Evolutionary conservation across 2,113 vertebrate species (phyloP).

Genomic region (Muntiacus muntjak): DNA sequence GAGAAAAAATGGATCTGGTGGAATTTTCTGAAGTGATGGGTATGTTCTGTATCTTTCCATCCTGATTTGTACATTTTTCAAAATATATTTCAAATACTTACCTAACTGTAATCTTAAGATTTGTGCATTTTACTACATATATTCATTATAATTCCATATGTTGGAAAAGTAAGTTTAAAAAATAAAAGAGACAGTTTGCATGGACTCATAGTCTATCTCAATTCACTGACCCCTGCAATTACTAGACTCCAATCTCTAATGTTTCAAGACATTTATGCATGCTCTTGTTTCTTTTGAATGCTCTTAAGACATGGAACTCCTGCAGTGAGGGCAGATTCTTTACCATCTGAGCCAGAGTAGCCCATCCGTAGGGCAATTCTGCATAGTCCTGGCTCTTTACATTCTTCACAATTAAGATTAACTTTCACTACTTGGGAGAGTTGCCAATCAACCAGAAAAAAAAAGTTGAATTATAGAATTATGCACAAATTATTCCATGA

Average conservation of each 20-base stretch:
- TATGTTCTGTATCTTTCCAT: background rate
- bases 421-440: background rate
- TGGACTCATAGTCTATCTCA: background rate
- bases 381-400: background rate
- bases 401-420: background rate
- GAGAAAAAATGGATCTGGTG: background rate
- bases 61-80: background rate
- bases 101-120: background rate
- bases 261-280: background rate
- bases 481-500: background rate
- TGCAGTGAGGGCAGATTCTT: background rate
- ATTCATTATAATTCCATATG: background rate
- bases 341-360: background rate
- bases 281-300: background rate
- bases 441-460: background rate
- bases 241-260: background rate
- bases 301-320: background rate
- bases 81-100: background rate
- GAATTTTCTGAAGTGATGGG: background rate
- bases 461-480: background rate
- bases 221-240: background rate
- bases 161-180: background rate
- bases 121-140: background rate
- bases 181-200: background rate
- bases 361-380: background rate